Evolutionary conservation across 2,888 invertebrate species (phyloP).

Genomic region (Metalampra italica): DNA sequence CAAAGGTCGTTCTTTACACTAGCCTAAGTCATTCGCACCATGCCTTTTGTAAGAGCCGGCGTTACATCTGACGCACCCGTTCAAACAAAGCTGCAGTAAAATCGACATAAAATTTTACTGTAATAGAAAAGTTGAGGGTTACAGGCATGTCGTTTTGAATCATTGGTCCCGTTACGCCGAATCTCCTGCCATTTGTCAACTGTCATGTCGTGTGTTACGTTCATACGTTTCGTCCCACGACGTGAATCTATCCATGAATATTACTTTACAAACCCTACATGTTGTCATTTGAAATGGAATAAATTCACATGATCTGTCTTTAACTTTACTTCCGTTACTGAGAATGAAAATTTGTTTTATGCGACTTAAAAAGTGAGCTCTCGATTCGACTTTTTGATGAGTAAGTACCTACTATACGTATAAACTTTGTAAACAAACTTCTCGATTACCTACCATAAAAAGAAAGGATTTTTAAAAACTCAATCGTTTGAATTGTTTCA

Average conservation of each 20-base stretch:
- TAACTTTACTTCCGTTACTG: no score
- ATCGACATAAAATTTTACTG: slow-evolving; percentile 12
- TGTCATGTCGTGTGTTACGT: slow-evolving; percentile 22
- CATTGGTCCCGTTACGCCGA: slow-evolving; percentile 35
- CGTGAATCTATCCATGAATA: slow-evolving; percentile 2
- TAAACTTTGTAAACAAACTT: no score
- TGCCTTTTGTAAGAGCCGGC: no score
- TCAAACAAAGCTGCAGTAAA: background rate
- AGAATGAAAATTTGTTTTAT: no score
- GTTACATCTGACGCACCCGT: background rate
- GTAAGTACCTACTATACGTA: no score
- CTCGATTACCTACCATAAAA: no score
- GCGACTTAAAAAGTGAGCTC: no score
- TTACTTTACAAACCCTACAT: background rate
- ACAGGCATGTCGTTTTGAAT: slow-evolving; percentile 32
- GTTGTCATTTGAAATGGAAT: background rate
- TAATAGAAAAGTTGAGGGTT: slow-evolving; percentile 17
- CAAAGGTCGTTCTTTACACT: background rate
- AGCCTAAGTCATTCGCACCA: no score
- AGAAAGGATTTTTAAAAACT: no score
- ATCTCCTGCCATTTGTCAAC: slow-evolving; percentile 40
- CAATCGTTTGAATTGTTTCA: no score
- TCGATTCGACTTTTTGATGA: no score
- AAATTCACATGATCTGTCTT: background rate
- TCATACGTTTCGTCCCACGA: slow-evolving; percentile 1